Conservation (phyloP, 1,140 invertebrate genomes). For the Bombyx mandarina region DNA sequence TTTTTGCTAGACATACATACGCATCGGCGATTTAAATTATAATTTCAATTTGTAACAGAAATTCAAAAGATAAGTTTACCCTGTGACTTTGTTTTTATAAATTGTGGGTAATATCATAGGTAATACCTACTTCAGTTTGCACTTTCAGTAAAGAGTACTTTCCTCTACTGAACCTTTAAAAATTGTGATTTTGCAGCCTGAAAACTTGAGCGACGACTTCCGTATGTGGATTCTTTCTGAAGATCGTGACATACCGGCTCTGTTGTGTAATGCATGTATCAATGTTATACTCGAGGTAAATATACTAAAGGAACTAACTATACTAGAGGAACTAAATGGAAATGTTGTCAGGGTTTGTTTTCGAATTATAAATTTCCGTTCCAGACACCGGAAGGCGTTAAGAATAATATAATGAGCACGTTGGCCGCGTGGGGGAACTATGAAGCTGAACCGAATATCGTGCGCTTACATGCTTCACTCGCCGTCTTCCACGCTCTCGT, state of each 20-base stretch:
- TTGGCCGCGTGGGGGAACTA: slow-evolving; percentile 39
- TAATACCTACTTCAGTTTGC: neutral
- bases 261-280: slow-evolving; percentile 37
- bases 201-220: slow-evolving; percentile 44
- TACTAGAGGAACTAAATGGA: too few relatives aligned
- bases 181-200: slow-evolving; percentile 20
- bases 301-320: neutral
- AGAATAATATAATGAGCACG: slow-evolving; percentile 43
- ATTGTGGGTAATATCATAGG: neutral
- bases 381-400: slow-evolving; percentile 53
- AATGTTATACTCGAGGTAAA: slow-evolving; percentile 53
- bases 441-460: slow-evolving; percentile 15
- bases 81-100: neutral
- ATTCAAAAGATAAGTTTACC: neutral
- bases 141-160: too few relatives aligned
- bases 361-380: neutral
- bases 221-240: slow-evolving; percentile 53
- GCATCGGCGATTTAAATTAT: neutral
- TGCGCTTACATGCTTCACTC: slow-evolving; percentile 37
- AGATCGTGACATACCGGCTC: slow-evolving; percentile 46
- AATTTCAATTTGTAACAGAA: neutral
- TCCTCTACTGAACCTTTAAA: too few relatives aligned
- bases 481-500: slow-evolving; percentile 49
- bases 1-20: neutral
- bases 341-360: too few relatives aligned